These are phyloP conservation scores for Scytalopus superciliaris DNA, from an alignment of 2,113 vertebrate species.

Conservation along the genomic window DNA sequence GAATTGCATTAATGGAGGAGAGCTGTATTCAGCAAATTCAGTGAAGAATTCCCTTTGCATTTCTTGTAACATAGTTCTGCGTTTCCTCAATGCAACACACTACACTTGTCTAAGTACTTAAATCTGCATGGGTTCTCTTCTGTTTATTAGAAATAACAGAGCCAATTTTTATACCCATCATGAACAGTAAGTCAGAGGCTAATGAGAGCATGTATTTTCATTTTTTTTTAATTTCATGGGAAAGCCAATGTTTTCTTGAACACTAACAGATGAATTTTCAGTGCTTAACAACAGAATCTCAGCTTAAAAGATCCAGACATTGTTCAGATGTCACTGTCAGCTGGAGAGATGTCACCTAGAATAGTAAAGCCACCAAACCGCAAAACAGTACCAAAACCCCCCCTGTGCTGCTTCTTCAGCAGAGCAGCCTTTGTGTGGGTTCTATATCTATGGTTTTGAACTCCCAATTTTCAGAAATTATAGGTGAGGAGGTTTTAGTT, in stretches of 20 bases:
- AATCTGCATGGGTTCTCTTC: background rate
- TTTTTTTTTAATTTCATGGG: background rate
- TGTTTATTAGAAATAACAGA: conserved; percentile 25
- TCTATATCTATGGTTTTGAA: background rate
- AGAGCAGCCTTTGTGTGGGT: background rate
- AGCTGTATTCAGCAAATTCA: background rate
- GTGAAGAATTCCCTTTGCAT: background rate
- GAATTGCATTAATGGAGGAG: background rate
- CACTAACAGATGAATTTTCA: background rate
- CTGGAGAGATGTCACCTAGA: background rate
- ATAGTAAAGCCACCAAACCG: background rate
- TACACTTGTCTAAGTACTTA: background rate
- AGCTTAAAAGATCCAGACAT: background rate
- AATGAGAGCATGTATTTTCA: conserved; percentile 6
- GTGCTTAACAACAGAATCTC: background rate
- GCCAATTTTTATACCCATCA: background rate
- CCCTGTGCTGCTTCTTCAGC: background rate
- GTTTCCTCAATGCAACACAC: background rate
- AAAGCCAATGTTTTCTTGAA: conserved; percentile 9
- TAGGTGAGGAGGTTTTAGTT: background rate
- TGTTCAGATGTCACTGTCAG: background rate
- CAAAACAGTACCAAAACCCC: background rate
- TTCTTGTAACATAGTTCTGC: background rate
- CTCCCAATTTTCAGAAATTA: background rate
- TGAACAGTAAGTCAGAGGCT: conserved; percentile 10